Evolutionary conservation across 2,888 invertebrate species (phyloP).

Genomic region (Leptinotarsa tumamoca): DNA sequence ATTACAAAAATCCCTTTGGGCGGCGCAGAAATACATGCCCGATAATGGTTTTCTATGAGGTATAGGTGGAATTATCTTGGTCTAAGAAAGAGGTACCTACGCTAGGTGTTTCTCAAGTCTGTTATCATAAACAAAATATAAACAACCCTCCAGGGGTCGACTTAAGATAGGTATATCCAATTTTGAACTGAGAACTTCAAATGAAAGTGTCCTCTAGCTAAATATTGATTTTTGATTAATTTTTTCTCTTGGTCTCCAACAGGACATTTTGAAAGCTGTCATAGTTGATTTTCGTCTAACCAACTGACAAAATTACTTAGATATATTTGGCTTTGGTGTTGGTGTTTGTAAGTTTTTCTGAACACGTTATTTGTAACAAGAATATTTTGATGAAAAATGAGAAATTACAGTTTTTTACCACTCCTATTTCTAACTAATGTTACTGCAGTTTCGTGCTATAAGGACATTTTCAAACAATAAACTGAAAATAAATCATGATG

Average conservation of each 20-base stretch:
- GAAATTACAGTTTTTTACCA: no score
- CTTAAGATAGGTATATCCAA: neutral
- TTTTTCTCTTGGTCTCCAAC: neutral
- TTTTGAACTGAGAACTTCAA: neutral
- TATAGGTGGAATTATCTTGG: conserved; percentile 6
- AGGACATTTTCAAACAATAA: no score
- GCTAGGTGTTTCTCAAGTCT: neutral
- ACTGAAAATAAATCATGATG: no score
- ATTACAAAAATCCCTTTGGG: conserved; percentile 19
- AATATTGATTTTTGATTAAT: neutral
- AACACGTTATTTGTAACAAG: no score
- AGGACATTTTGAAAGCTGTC: neutral
- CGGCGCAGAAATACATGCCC: neutral
- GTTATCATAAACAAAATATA: neutral
- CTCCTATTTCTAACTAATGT: no score
- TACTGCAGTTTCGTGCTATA: no score
- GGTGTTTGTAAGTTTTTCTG: no score
- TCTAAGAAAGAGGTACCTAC: neutral
- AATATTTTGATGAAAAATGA: no score
- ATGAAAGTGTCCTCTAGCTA: neutral
- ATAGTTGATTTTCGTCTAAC: no score
- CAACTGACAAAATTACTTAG: no score
- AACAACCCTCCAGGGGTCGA: neutral
- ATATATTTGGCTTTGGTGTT: no score
- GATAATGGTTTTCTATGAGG: conserved; percentile 13